Evolutionary conservation across 2,797 vertebrate species (phyloP).

Genomic region (Anabacerthia variegaticeps): DNA sequence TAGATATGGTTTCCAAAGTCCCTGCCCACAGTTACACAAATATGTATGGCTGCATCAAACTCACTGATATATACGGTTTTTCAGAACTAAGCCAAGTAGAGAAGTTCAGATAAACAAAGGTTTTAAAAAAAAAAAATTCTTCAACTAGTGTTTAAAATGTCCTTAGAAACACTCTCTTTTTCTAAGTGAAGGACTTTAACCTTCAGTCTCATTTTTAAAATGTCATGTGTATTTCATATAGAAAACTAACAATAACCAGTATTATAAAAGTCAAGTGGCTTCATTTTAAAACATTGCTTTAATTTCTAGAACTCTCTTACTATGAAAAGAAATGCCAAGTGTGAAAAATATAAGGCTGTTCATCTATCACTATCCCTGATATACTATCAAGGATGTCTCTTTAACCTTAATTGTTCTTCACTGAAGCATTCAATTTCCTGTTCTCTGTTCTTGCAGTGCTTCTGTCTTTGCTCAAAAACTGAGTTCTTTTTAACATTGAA

Average conservation of each 20-base stretch:
- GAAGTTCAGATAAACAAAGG: neutral
- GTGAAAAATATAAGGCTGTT: neutral
- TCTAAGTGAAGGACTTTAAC: neutral
- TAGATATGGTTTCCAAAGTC: neutral
- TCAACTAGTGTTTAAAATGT: neutral
- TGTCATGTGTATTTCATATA: neutral
- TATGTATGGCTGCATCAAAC: neutral
- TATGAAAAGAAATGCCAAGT: conserved; percentile 6
- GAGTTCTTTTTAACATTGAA: neutral
- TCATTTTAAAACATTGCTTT: conserved; percentile 33
- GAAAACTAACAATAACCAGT: neutral
- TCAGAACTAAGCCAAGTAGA: neutral
- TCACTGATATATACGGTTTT: neutral
- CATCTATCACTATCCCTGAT: conserved; percentile 15
- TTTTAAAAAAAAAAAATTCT: neutral
- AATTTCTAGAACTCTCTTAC: neutral
- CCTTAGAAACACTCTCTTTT: neutral
- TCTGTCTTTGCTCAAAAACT: neutral
- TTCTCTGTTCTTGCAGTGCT: neutral
- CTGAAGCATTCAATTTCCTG: conserved; percentile 42
- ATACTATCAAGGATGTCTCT: neutral
- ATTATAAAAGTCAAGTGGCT: neutral
- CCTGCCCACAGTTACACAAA: neutral
- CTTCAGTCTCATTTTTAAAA: neutral
- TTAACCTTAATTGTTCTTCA: conserved; percentile 54